Base-by-base conservation (phyloP, 2,888 invertebrate genomes). In the Agonopterix heracliana region DNA sequence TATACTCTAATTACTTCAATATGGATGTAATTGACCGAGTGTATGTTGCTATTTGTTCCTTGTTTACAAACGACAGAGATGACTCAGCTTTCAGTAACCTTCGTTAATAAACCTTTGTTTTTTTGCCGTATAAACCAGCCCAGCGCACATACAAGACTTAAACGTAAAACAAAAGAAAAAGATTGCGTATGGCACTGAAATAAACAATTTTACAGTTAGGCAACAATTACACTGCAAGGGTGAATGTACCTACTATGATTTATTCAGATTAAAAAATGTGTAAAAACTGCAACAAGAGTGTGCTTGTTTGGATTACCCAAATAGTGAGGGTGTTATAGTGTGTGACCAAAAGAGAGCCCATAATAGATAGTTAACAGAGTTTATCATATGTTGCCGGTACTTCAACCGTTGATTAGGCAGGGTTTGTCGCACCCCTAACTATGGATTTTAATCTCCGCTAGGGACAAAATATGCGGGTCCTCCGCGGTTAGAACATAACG, bases 401-500 rank as follows among this genome's bases (percentile, higher is more conserved):
- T 67, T 55, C 40, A 61, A 57, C 56, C 59, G 54, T 57, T 70
- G 63, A 68, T 74, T 66, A 68, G 59, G 64, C 57, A 65, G 81
- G 80, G 76, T 66, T 63, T 58, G 57, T 60, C 26, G 26, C 70
- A 72, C 76, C 80, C 79, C 63, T 63, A 64, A 63, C 61, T 61
- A 62, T 60, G 51, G 59, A 59, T 63, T 63, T 68, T 74, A 75
- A 79, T 77, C 74, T 71, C 67, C 53, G 66, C 7, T 65, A 61
- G 66, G 78, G 76, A 71, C 64, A 65, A 73, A 71, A 66, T 63
- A 87, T 87, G 86, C 87, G 86, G 87, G 87, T 64, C 56, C 65
- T 59, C 59, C 70, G 59, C 59, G 60, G 60, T 59, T 53, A 57
- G 58, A 59, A 58, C 64, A 68, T 61, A 60, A 71, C 66, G 58